Evolutionary conservation across 1,140 invertebrate genomes (phyloP).

Genomic region (Orchesella cincta): DNA sequence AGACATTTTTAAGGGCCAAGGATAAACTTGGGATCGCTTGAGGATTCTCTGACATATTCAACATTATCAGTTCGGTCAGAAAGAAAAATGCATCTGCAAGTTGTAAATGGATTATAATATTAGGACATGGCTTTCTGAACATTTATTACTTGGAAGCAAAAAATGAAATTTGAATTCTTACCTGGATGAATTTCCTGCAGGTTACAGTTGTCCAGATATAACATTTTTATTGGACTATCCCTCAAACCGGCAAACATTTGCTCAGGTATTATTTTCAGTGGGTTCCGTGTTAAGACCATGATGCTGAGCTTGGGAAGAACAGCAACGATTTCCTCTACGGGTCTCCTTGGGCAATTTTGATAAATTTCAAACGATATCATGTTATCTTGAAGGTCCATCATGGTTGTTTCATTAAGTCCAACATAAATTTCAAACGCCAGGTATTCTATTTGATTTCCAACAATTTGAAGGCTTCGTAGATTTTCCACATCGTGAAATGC

Average conservation of each 20-base stretch:
- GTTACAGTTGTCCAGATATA: slow-evolving; percentile 30
- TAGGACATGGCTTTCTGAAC: not conserved
- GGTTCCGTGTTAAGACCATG: slow-evolving; percentile 34
- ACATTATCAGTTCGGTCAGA: slow-evolving; percentile 11
- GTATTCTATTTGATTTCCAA: slow-evolving; percentile 1
- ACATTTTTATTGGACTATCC: slow-evolving; percentile 5
- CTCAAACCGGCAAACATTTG: slow-evolving; percentile 36
- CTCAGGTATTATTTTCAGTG: slow-evolving; percentile 39
- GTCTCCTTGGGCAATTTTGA: slow-evolving; percentile 4
- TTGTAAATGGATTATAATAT: slow-evolving; percentile 1
- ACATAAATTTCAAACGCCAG: slow-evolving; percentile 12
- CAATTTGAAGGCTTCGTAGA: not conserved
- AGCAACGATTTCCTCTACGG: slow-evolving; percentile 5
- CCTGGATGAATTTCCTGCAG: slow-evolving; percentile 36
- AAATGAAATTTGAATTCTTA: slow-evolving; percentile 12
- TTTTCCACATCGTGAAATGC: slow-evolving; percentile 9
- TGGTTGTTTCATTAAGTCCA: not conserved
- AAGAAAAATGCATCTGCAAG: slow-evolving; percentile 41
- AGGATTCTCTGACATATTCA: slow-evolving; percentile 43
- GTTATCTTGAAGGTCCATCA: not conserved
- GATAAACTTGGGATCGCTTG: slow-evolving; percentile 30
- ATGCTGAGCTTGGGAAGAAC: slow-evolving; percentile 23
- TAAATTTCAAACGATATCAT: not conserved
- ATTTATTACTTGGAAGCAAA: no score
- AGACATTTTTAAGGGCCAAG: not conserved